A percentile compares a stretch with the other conserved stretches of the same genome.
Conservation (phyloP, 2,888 invertebrate genomes). For the Oscheius sp. region DNA sequence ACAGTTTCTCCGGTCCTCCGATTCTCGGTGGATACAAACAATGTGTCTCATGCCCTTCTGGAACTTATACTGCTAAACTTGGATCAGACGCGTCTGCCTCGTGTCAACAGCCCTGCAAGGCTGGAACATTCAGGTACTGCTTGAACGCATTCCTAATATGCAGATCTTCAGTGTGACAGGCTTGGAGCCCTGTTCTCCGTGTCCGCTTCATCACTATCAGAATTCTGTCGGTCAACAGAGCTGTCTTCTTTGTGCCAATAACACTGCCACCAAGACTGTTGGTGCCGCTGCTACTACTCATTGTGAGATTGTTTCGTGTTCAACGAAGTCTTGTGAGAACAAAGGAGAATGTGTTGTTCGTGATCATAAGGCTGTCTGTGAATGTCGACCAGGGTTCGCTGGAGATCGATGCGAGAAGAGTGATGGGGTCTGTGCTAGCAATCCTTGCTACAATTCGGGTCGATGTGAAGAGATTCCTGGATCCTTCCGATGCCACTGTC, state of each 20-base stretch:
- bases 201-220: constrained; percentile 92
- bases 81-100: constrained; percentile 74
- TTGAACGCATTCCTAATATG: constrained; percentile 64
- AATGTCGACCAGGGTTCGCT: constrained; percentile 88
- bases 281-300: constrained; percentile 87
- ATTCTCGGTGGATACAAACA: constrained; percentile 52
- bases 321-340: constrained; percentile 66
- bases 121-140: constrained; percentile 78
- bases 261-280: constrained; percentile 85
- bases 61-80: constrained; percentile 74
- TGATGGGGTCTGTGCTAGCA: constrained; percentile 81
- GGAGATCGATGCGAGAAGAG: constrained; percentile 84
- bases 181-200: constrained; percentile 90
- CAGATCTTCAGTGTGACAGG: constrained; percentile 88
- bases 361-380: constrained; percentile 78
- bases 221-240: constrained; percentile 84
- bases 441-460: constrained; percentile 92
- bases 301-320: constrained; percentile 85
- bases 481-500: constrained; percentile 78
- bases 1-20: constrained; percentile 80
- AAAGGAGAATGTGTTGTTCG: constrained; percentile 62
- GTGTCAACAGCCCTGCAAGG: constrained; percentile 83
- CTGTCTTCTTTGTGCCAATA: constrained; percentile 86
- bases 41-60: constrained; percentile 84
- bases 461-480: constrained; percentile 89